Conservation (phyloP, 2,888 invertebrate species). For the Leptarthrus brevirostris region DNA sequence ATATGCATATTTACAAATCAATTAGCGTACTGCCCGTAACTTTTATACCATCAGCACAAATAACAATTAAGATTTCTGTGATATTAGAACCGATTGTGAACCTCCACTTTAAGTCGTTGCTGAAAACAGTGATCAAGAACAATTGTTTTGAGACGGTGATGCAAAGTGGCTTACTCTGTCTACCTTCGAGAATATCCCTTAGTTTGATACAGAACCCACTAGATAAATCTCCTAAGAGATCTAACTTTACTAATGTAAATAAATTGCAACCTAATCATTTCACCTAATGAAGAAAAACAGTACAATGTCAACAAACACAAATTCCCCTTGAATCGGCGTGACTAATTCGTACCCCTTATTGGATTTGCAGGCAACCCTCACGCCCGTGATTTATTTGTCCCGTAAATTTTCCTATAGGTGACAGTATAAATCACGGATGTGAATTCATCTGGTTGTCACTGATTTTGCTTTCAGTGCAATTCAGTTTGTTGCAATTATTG, state of each 20-base stretch:
- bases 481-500: slow-evolving; percentile 1
- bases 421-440: slow-evolving; percentile 52
- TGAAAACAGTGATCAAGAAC: too few relatives aligned
- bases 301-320: not conserved
- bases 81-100: too few relatives aligned
- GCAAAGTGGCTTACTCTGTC: too few relatives aligned
- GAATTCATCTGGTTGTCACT: not conserved
- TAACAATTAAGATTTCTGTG: too few relatives aligned
- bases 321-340: slow-evolving; percentile 41
- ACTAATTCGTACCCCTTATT: slow-evolving; percentile 51
- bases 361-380: slow-evolving; percentile 42
- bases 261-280: slow-evolving; percentile 50
- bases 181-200: too few relatives aligned
- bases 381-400: slow-evolving; percentile 50
- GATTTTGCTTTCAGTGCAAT: not conserved
- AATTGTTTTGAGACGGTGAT: too few relatives aligned
- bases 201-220: too few relatives aligned
- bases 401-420: slow-evolving; percentile 53
- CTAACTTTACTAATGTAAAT: slow-evolving; percentile 45
- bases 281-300: slow-evolving; percentile 43
- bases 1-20: too few relatives aligned
- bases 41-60: too few relatives aligned
- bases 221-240: too few relatives aligned
- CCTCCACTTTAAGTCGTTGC: too few relatives aligned
- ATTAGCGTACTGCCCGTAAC: too few relatives aligned